These are phyloP conservation scores for Leptinotarsa texana DNA, from an alignment of 1,140 invertebrate species.

Conservation along the genomic window DNA sequence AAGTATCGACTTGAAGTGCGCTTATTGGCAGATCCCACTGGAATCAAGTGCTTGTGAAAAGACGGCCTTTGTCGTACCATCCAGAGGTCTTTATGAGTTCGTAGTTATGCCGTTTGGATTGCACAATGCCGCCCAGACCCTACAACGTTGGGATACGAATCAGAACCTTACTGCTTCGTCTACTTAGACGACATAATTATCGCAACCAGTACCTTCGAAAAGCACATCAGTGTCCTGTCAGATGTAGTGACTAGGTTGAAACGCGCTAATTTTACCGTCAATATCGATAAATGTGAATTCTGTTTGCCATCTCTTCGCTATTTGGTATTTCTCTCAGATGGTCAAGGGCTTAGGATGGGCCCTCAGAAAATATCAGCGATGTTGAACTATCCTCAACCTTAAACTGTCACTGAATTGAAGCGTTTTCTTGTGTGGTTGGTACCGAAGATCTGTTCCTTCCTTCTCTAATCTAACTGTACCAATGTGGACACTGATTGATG, in stretches of 20 bases:
- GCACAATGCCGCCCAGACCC: background rate
- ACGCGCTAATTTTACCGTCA: too few species aligned
- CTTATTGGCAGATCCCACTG: too few species aligned
- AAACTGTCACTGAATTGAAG: background rate
- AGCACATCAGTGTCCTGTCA: background rate
- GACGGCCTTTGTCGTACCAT: too few species aligned
- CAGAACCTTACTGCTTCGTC: background rate
- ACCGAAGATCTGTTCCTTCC: background rate
- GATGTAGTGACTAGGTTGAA: background rate
- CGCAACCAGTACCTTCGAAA: background rate
- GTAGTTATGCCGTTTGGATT: too few species aligned
- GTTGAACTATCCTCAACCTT: background rate
- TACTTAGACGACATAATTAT: background rate
- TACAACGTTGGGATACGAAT: background rate
- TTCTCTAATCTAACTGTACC: slow-evolving; percentile 30
- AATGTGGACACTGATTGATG: slow-evolving; percentile 45
- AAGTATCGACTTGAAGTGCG: too few species aligned
- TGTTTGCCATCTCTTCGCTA: too few species aligned
- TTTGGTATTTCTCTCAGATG: too few species aligned
- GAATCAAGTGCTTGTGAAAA: too few species aligned
- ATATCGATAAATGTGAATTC: too few species aligned
- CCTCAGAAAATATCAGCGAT: background rate
- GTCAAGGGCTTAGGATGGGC: background rate
- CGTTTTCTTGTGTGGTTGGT: background rate
- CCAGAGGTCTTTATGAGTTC: too few species aligned